Base-by-base conservation (phyloP, 1,140 invertebrate species). In the Camponotus floridanus region DNA sequence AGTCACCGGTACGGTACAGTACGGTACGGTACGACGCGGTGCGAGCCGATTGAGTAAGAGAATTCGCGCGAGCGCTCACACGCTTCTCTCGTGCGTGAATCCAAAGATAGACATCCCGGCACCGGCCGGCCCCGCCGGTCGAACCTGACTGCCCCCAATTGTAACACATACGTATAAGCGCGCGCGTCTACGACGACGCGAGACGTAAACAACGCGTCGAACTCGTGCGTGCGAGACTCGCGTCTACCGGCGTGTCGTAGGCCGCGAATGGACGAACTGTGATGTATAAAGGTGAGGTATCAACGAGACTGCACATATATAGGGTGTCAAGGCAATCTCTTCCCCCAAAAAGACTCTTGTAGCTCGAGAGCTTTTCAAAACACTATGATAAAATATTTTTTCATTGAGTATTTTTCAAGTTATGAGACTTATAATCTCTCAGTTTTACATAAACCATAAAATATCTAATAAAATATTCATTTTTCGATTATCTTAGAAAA, bases 61-160 rank as follows among this genome's bases (percentile, higher is more conserved):
- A 51, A 84, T 80, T 65, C 45, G 59, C 79, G 61, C 21, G 36
- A 55, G 48, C 11, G 33, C 7, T 9, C 48, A 9, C 65, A 31
- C 59, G 36, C 26, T 21, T 36, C 18, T 68, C 76, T 64, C 39
- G 51, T 85, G 73, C 85, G 74, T 83, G 87, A 65, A 85, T 86
- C 91, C 91, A 92, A 92, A 92, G 91, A 92, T 92, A 92, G 91
- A 90, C 81, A 83, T 83, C 64, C 61, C 87, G 86, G 83, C 86
- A 91, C 81, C 87, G 81, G 87, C 86, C 71, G 76, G 42, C 62
- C 26, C 26, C 36, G 36, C 51, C 33, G 33, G 42, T 42, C 73
- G 73, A 89, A 76, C 71, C 81, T 88, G 85, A 90, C 86, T 78
- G 68, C 39, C 59, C 62, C 51, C 88, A 64, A 85, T 76, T 88